These are phyloP conservation scores for Microctenopoma steveboyesi DNA, from an alignment of 2,797 vertebrate species.

Conservation along the genomic window DNA sequence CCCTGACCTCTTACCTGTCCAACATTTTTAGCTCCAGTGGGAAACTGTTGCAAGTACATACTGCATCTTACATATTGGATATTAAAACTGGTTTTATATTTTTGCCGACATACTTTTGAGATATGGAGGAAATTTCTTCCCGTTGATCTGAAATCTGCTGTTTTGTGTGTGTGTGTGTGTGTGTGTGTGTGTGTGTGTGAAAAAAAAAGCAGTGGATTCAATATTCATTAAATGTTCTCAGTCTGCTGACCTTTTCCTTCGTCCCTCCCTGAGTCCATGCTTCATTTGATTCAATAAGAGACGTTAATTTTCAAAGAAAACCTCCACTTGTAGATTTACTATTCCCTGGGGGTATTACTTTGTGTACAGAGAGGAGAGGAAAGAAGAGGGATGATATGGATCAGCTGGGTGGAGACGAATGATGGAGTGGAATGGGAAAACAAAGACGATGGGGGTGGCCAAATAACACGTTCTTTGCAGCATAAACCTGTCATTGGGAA, in stretches of 20 bases:
- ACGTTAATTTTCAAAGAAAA: conserved; percentile 74
- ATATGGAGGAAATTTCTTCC: neutral
- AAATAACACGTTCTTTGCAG: conserved; percentile 17
- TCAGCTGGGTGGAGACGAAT: conserved; percentile 30
- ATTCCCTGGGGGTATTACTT: conserved; percentile 56
- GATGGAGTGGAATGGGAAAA: neutral
- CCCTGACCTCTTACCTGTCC: neutral
- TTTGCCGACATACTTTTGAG: neutral
- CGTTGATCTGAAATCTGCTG: conserved; percentile 24
- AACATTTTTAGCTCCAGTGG: neutral
- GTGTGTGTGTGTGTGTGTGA: neutral
- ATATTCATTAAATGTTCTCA: conserved; percentile 75
- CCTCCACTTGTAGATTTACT: conserved; percentile 57
- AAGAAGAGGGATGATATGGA: conserved; percentile 34
- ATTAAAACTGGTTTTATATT: conserved; percentile 5
- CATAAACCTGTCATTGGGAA: conserved; percentile 14
- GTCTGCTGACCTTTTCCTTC: conserved; percentile 75
- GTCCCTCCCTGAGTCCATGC: conserved; percentile 55
- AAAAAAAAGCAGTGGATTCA: conserved; percentile 49
- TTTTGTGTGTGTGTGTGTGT: conserved; percentile 12
- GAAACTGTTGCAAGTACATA: neutral
- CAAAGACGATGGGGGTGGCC: conserved; percentile 15
- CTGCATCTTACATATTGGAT: neutral
- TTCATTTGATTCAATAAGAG: conserved; percentile 81
- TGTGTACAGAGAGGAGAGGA: conserved; percentile 39